These are phyloP conservation scores for Dissostichus mawsoni DNA, from an alignment of 2,113 vertebrate genomes.

Conservation along the genomic window DNA sequence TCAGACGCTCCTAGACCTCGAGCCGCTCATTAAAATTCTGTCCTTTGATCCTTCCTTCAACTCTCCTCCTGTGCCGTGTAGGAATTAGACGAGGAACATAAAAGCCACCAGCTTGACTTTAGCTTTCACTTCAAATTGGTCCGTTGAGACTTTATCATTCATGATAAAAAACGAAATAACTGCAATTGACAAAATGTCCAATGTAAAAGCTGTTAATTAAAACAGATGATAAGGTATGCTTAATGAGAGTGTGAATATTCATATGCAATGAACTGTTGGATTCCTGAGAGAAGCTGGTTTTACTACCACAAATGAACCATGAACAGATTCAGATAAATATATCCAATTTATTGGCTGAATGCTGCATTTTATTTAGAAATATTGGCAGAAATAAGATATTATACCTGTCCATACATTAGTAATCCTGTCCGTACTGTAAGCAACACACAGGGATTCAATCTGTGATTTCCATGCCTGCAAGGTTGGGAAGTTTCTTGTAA, in stretches of 20 bases:
- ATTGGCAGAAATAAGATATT: neutral
- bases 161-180: slow-evolving; percentile 19
- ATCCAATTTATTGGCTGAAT: neutral
- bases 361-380: neutral
- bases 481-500: neutral
- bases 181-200: slow-evolving; percentile 36
- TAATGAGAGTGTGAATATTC: slow-evolving; percentile 9
- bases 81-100: slow-evolving; percentile 60
- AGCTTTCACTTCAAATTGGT: slow-evolving; percentile 50
- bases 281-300: neutral
- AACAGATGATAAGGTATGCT: neutral
- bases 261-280: neutral
- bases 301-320: neutral
- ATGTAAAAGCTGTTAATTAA: slow-evolving; percentile 29
- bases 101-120: slow-evolving; percentile 68
- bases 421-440: neutral
- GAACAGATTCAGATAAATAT: neutral
- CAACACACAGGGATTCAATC: neutral
- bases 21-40: slow-evolving; percentile 76
- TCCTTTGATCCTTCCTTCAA: slow-evolving; percentile 70
- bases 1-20: slow-evolving; percentile 52
- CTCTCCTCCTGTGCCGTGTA: slow-evolving; percentile 54
- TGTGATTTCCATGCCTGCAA: neutral
- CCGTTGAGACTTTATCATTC: slow-evolving; percentile 43
- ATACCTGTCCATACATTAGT: slow-evolving; percentile 1